Percentiles rank a stretch among this genome's conserved stretches.
These are phyloP conservation scores for Rhabdomys dilectus DNA, from an alignment of 2,113 vertebrate species.

Conservation along the genomic window DNA sequence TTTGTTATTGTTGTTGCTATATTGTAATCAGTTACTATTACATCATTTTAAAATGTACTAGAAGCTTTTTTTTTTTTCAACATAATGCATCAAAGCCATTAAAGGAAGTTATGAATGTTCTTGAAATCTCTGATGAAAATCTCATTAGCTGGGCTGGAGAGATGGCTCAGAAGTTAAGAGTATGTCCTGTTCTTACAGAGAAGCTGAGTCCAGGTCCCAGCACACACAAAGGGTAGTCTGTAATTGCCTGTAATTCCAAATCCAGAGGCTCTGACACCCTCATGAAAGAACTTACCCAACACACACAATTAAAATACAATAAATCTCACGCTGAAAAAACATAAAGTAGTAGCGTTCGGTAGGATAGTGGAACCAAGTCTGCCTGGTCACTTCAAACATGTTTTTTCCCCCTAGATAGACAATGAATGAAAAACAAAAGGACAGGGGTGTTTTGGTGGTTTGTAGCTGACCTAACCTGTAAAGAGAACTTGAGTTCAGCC, in stretches of 20 bases:
- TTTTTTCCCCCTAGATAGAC: neutral
- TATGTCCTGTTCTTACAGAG: neutral
- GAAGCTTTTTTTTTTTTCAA: neutral
- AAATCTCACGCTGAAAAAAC: neutral
- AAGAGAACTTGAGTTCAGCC: neutral
- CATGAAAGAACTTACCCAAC: neutral
- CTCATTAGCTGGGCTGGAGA: neutral
- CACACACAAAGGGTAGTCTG: neutral
- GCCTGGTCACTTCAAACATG: neutral
- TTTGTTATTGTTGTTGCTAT: neutral
- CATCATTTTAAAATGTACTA: neutral
- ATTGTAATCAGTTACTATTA: neutral
- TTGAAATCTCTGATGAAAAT: neutral
- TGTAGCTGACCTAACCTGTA: neutral
- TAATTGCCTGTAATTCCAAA: neutral
- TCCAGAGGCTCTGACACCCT: neutral
- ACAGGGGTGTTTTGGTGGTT: neutral
- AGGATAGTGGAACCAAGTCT: neutral
- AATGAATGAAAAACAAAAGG: neutral
- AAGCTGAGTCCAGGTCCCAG: neutral
- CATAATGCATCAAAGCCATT: neutral
- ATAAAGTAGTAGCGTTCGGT: neutral
- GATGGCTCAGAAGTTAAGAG: neutral
- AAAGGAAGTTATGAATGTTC: neutral
- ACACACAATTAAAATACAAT: neutral